Conservation (phyloP, 1,140 invertebrate species). For the Calosoma granatense region DNA sequence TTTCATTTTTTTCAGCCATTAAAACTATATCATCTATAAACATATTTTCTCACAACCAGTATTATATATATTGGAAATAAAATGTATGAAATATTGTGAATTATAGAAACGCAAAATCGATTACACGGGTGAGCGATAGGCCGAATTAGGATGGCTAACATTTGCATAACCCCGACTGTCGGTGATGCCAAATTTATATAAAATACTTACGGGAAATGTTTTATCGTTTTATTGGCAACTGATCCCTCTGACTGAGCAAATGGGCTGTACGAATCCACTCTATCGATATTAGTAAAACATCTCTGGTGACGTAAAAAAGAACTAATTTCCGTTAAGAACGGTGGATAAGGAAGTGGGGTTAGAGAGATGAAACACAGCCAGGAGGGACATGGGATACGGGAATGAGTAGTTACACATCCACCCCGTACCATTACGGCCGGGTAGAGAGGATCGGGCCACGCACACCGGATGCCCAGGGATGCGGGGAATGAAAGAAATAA, state of each 20-base stretch:
- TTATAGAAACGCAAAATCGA: too few species aligned
- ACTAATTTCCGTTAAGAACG: conserved; percentile 1
- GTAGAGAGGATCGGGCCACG: background rate
- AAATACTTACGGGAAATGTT: background rate
- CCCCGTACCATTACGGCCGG: background rate
- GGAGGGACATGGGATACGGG: background rate
- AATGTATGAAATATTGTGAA: background rate
- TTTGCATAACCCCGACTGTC: too few species aligned
- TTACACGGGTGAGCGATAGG: too few species aligned
- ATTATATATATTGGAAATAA: too few species aligned
- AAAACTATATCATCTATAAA: too few species aligned
- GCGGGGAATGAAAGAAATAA: background rate
- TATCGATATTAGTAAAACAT: conserved; percentile 2
- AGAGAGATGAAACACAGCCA: background rate
- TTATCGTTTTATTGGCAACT: conserved; percentile 1
- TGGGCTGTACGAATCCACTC: background rate
- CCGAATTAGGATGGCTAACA: too few species aligned
- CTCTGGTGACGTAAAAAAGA: conserved; percentile 8
- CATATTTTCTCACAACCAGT: too few species aligned
- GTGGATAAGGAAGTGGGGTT: background rate
- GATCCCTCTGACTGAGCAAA: background rate
- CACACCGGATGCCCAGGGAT: background rate
- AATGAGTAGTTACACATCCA: background rate
- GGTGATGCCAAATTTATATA: background rate
- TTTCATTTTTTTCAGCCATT: too few species aligned